phyloP scores from a whole-genome alignment of 1,140 invertebrate genomes.

The Drosophila sturtevanti region DNA sequence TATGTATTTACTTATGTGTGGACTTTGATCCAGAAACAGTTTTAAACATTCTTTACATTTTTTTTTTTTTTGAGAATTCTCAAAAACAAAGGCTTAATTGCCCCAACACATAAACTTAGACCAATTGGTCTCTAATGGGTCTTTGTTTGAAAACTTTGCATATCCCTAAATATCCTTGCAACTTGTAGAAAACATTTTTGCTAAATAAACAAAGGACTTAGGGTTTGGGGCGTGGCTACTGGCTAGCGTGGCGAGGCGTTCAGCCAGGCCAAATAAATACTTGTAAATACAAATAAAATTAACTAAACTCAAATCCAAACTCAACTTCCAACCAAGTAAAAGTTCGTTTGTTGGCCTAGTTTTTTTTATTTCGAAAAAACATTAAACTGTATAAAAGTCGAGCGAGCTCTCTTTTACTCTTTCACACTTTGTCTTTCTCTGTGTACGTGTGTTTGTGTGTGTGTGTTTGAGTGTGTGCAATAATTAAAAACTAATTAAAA shows the following conservation, averaged over 20 bases:
- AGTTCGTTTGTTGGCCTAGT: constrained; percentile 28
- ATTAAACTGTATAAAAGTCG: constrained; percentile 15
- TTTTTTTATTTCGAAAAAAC: background rate
- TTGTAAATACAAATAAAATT: constrained; percentile 78
- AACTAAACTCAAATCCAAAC: constrained; percentile 72
- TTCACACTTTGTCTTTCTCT: constrained; percentile 32
- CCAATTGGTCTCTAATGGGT: constrained; percentile 65
- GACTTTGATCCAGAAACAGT: background rate
- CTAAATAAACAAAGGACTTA: constrained; percentile 43
- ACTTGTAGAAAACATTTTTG: constrained; percentile 41
- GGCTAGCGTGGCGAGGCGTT: constrained; percentile 6
- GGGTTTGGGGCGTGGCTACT: constrained; percentile 6
- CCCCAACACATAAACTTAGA: constrained; percentile 43
- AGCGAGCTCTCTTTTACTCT: background rate
- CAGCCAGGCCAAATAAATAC: constrained; percentile 30
- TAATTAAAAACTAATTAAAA: constrained; percentile 79
- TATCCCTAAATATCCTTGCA: constrained; percentile 2
- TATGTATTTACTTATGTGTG: background rate
- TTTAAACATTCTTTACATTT: constrained; percentile 15
- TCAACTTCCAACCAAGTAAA: constrained; percentile 33
- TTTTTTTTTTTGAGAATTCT: constrained; percentile 39
- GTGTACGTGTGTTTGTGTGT: background rate
- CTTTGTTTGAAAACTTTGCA: constrained; percentile 58
- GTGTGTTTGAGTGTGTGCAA: constrained; percentile 19
- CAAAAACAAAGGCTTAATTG: constrained; percentile 63